phyloP scores from a whole-genome alignment of 2,797 vertebrate species.

The Lacerta bilineata region DNA sequence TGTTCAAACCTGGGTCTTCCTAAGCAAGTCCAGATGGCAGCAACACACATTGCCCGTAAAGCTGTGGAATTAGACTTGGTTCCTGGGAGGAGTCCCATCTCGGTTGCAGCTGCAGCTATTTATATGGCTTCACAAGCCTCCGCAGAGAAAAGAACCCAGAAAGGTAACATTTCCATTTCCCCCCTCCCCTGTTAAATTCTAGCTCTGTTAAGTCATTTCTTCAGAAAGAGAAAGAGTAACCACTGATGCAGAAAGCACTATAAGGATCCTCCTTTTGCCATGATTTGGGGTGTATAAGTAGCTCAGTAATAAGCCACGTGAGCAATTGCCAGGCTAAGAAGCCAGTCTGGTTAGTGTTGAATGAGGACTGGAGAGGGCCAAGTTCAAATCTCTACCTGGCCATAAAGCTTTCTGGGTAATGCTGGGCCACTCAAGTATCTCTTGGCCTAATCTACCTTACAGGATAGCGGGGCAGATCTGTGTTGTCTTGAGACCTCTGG shows the following conservation, averaged over 20 bases:
- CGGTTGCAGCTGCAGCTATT: conserved; percentile 97
- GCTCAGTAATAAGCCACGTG: background rate
- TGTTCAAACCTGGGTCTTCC: conserved; percentile 96
- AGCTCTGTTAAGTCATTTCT: background rate
- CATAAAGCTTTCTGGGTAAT: background rate
- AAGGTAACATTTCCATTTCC: conserved; percentile 82
- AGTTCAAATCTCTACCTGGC: background rate
- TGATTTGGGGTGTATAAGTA: background rate
- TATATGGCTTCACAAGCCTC: conserved; percentile 99
- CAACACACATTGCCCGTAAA: conserved; percentile 95
- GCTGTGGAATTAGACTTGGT: conserved; percentile 97
- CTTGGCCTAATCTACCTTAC: background rate
- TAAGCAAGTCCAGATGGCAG: conserved; percentile 98
- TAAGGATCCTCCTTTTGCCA: background rate
- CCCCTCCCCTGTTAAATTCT: background rate
- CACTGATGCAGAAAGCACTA: background rate
- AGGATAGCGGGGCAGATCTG: background rate
- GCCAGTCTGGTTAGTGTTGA: background rate
- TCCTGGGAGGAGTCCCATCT: conserved; percentile 96
- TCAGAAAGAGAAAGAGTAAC: background rate
- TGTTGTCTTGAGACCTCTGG: background rate
- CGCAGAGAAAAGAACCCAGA: conserved; percentile 97
- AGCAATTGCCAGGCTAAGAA: background rate
- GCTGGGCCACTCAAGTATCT: background rate
- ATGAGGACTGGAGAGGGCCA: background rate